These are phyloP conservation scores for Epinephelus lanceolatus DNA, from an alignment of 2,113 vertebrate genomes.

Conservation along the genomic window DNA sequence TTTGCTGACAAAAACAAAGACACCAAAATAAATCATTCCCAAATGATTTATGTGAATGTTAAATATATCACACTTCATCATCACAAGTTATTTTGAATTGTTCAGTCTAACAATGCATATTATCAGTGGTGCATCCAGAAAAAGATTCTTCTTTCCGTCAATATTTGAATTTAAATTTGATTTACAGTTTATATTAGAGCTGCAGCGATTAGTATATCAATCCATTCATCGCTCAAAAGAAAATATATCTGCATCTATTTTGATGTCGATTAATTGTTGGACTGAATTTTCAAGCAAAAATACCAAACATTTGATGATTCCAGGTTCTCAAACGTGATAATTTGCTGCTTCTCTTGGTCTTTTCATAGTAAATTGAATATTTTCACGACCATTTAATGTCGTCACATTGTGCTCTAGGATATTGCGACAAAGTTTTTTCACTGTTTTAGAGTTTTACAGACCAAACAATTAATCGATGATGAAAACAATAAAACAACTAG, in stretches of 20 bases:
- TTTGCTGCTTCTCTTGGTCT: no score
- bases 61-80: neutral
- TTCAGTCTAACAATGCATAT: neutral
- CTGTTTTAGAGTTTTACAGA: neutral
- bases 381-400: neutral
- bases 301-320: no score
- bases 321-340: no score
- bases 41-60: neutral
- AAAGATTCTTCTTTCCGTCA: neutral
- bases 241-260: neutral
- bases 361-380: neutral
- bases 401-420: neutral
- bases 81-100: neutral
- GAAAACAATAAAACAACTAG: neutral
- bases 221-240: neutral
- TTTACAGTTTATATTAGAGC: neutral
- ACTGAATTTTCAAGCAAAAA: no score
- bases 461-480: neutral
- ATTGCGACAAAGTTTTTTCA: neutral
- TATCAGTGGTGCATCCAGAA: neutral
- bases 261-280: neutral
- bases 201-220: constrained; percentile 9
- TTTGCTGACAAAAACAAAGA: fast-evolving
- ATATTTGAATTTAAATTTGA: neutral
- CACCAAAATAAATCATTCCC: neutral